Evolutionary conservation across 2,797 vertebrate genomes (phyloP), one percentile per base, ranked within the genome.

Genomic region (Halcyon smyrnensis): DNA sequence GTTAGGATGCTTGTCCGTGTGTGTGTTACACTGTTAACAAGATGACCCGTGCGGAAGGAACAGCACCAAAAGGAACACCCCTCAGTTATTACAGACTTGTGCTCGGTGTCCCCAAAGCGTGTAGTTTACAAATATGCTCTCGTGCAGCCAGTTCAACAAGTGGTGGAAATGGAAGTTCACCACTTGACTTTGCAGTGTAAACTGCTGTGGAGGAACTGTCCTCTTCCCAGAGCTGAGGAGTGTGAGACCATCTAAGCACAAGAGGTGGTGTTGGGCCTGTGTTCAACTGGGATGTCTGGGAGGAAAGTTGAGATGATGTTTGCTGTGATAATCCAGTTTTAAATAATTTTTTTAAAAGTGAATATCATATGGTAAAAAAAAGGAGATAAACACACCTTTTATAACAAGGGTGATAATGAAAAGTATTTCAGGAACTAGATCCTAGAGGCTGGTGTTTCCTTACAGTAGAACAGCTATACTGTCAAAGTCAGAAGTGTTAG

Each of bases 41-140:
- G 19, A 0, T 8, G 48, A 34, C 9, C 43, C 12, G 0, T 17
- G 57, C 24, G 78, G 24, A 34, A 17, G 75, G 41, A 93, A 10
- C 6, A 20, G n/a, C 59, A 8, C 11, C 14, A 30, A 20, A 70
- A 39, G 10, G 14, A 74, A 60, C 0, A 2, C 2, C 54, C 10
- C n/a, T 60, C 2, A 41, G 0, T 39, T 65, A 4, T 7, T 19
- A 1, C 0, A 41, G 34, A 12, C 8, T 59, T 28, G 1, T 5
- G 59, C 24, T 11, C 45, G 36, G 17, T 41, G 75, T 62, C 68
- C 71, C 51, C 24, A 20, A 46, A 20, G 1, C 15, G 1, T 11
- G 43, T 15, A 8, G 34, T 10, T 59, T 3, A 15, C 51, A 71
- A n/a, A 8, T 50, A 12, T 23, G 48, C 39, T 75, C 8, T 3